phyloP scores from a whole-genome alignment of 2,113 vertebrate species.

The Eublepharis macularius region DNA sequence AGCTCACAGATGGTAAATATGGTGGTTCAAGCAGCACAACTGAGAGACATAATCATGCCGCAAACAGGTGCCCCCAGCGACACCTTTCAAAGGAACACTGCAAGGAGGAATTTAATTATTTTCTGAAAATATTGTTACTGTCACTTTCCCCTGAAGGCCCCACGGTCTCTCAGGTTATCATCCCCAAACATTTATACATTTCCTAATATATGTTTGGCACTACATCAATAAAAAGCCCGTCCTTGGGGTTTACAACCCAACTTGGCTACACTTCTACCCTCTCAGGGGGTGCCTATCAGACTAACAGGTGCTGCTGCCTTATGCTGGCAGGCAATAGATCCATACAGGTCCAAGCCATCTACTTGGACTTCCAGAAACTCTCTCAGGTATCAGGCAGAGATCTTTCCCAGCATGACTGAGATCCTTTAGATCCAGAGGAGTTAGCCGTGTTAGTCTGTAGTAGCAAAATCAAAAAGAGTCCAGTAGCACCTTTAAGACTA shows the following conservation, averaged over 20 bases:
- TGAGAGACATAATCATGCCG: accelerated
- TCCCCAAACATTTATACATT: not conserved
- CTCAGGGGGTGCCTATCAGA: not conserved
- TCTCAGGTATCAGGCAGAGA: too few species aligned
- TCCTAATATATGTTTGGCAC: too few species aligned
- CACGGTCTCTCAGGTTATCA: too few species aligned
- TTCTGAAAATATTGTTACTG: too few species aligned
- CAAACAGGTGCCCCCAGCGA: not conserved
- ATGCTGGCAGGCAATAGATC: too few species aligned
- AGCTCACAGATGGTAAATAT: not conserved
- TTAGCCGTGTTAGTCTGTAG: too few species aligned
- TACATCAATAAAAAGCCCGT: not conserved
- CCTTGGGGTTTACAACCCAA: not conserved
- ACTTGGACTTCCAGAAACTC: not conserved
- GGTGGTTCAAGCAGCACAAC: not conserved
- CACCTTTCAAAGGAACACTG: not conserved
- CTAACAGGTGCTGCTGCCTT: not conserved
- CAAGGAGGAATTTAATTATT: not conserved
- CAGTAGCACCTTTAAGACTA: too few species aligned
- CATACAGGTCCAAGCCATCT: not conserved
- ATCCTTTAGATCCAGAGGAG: too few species aligned
- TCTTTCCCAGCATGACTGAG: too few species aligned
- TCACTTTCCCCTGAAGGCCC: too few species aligned
- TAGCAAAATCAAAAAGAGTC: too few species aligned
- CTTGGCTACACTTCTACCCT: not conserved